Base-by-base conservation (phyloP, 2,113 vertebrate species). In the Urocolius indicus region DNA sequence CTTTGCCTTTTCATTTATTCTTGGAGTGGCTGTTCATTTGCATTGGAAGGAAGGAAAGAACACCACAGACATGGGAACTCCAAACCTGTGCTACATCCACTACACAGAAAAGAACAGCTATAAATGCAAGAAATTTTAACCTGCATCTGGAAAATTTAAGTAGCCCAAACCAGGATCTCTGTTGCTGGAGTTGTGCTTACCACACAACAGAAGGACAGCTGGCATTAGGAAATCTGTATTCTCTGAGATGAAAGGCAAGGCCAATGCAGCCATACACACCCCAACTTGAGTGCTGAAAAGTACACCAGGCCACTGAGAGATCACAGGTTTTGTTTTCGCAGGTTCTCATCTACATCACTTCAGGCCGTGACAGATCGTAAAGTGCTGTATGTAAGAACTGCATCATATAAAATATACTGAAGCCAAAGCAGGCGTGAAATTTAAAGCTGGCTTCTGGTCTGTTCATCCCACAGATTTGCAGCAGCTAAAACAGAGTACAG, bases 301-400 rank as follows among this genome's bases (percentile, higher is more conserved):
- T 11, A 79, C 71, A 49, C 11, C 14, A 58, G 62, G 43, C 43
- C 62, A 73, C 20, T 54, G 8, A 18, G 19, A 5, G 2, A 24
- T 1, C 7, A 65, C 27, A 62, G 43, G 51, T 14, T 11, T 59
- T 63, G 38, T 43, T 36, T 36, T 17, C 10, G 46, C 54, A 75
- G 26, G 51, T 22, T 68, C 38, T 62, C 26, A 20, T 1, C 16
- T 3, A 58, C 23, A 66, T 30, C 34, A 43, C 43, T 65, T 75
- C 0, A 29, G 66, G 45, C 15, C 0, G 0, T 32, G 46, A 57
- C 41, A 74, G 55, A 45, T 3, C 7, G 3, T 16, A 54, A 80
- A 74, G 65, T 36, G 45, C 5, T 48, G 29, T 23, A 58, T 43
- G 59, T 46, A 45, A 90, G 83, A 75, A 4, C 6, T 11, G 8